Percentiles rank a stretch among this genome's conserved stretches.
These are phyloP conservation scores for Galaxias olidus DNA, from an alignment of 2,797 vertebrate species.

Conservation along the genomic window DNA sequence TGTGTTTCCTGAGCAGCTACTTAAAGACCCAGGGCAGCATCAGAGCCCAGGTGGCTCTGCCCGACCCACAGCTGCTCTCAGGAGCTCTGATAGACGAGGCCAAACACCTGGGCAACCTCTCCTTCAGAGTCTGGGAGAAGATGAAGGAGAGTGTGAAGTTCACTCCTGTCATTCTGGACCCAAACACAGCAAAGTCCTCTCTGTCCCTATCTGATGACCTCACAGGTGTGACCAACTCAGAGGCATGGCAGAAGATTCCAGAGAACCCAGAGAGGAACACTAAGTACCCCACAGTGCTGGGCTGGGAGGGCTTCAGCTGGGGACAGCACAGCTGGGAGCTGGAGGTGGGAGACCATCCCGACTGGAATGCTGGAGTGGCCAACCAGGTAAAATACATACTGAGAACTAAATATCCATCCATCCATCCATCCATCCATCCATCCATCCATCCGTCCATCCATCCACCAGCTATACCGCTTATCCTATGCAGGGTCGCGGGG, in stretches of 20 bases:
- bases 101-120: too few species aligned
- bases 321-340: constrained; percentile 28
- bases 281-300: constrained; percentile 6
- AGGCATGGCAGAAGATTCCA: background rate
- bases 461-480: too few species aligned
- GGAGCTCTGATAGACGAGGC: too few species aligned
- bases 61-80: too few species aligned
- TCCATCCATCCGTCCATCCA: too few species aligned
- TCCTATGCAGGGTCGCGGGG: too few species aligned
- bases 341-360: constrained; percentile 10
- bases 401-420: too few species aligned
- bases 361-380: constrained; percentile 23
- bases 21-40: background rate
- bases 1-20: constrained; percentile 37
- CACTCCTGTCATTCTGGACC: background rate
- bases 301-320: constrained; percentile 13
- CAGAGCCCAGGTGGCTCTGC: too few species aligned
- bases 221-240: constrained; percentile 7
- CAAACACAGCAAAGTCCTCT: constrained; percentile 13
- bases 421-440: too few species aligned
- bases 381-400: background rate
- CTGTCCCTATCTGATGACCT: constrained; percentile 13
- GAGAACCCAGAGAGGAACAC: constrained; percentile 21
- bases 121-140: too few species aligned
- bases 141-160: too few species aligned